Evolutionary conservation across 2,888 invertebrate species (phyloP).

Genomic region (Drosophila acutilabella): DNA sequence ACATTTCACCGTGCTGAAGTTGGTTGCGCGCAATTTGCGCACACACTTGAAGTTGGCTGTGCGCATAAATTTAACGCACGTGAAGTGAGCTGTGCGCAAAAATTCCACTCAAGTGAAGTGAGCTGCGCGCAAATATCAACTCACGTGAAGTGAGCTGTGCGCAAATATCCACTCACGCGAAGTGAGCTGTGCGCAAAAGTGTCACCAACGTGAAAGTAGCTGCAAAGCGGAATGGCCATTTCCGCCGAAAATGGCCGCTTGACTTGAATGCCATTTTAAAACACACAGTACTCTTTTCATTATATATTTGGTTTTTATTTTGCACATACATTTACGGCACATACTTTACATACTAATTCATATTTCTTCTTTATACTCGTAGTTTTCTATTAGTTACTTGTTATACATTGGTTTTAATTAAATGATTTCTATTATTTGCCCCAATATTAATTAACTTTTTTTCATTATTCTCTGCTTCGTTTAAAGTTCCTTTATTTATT

Average conservation of each 20-base stretch:
- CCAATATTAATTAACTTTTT: conserved; percentile 21
- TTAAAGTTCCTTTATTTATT: neutral
- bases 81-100: conserved; percentile 7
- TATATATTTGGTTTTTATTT: conserved; percentile 66
- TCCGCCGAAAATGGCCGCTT: neutral
- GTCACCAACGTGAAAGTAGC: neutral
- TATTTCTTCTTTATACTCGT: conserved; percentile 50
- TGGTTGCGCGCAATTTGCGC: neutral
- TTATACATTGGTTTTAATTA: conserved; percentile 21
- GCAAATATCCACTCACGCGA: neutral
- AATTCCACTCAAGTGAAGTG: neutral
- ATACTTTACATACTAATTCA: conserved; percentile 76
- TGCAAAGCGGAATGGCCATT: neutral
- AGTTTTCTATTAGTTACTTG: conserved; percentile 51
- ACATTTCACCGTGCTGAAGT: neutral
- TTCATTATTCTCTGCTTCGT: conserved; percentile 4
- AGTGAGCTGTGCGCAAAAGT: conserved; percentile 1
- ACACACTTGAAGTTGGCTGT: conserved; percentile 17
- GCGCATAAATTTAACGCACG: neutral
- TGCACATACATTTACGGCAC: conserved; percentile 65
- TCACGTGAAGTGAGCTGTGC: conserved; percentile 5
- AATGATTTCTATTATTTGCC: conserved; percentile 46
- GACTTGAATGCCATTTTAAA: neutral
- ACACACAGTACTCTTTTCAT: neutral
- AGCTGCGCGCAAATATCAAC: conserved; percentile 3